Conservation (phyloP, 2,113 vertebrate species). For the Prinia subflava region DNA sequence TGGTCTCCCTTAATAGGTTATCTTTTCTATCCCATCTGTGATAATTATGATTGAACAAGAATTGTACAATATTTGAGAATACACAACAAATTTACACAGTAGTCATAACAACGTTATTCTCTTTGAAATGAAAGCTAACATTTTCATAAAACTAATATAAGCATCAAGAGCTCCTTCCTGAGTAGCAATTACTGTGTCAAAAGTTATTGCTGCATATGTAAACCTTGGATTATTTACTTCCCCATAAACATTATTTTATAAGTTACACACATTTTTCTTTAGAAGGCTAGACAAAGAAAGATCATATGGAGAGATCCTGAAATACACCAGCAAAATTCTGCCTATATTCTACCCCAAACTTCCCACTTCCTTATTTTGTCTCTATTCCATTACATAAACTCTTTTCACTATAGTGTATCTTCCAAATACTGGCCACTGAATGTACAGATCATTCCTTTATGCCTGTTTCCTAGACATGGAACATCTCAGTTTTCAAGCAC, state of each 20-base stretch:
- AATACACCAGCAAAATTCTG: neutral
- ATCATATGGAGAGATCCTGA: neutral
- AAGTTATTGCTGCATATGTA: neutral
- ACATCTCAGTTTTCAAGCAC: neutral
- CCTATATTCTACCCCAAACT: neutral
- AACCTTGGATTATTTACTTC: constrained; percentile 39
- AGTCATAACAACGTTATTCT: neutral
- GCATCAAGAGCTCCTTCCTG: neutral
- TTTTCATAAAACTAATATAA: constrained; percentile 23
- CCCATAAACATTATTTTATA: neutral
- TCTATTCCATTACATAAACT: neutral
- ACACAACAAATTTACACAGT: neutral
- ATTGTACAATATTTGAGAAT: neutral
- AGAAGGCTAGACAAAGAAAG: neutral
- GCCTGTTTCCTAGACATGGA: neutral
- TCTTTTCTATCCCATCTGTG: neutral
- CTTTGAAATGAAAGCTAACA: constrained; percentile 4
- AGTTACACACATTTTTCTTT: neutral
- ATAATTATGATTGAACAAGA: neutral
- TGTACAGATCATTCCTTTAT: neutral
- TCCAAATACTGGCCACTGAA: neutral
- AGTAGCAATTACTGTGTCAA: constrained; percentile 24
- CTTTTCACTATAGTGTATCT: neutral
- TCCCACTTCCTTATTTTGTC: neutral
- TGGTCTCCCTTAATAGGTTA: neutral